A percentile compares a stretch with the other conserved stretches of the same genome.
Evolutionary conservation across 2,888 invertebrate species (phyloP).

Genomic region (Coleophora deauratella): DNA sequence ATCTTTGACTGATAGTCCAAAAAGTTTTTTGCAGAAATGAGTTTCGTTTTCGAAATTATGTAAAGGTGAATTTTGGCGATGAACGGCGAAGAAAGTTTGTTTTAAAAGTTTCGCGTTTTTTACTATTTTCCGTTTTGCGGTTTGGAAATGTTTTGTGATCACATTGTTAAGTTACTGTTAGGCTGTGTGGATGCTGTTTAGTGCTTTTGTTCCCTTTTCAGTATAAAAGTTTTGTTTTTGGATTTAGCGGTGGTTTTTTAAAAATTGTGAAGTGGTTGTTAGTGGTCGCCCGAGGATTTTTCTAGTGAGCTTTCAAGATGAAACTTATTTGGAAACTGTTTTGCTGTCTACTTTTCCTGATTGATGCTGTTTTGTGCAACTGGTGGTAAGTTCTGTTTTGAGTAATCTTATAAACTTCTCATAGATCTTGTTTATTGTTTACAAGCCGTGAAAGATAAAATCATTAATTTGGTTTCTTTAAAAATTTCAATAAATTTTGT

Average conservation of each 20-base stretch:
- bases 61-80: slow-evolving; percentile 28
- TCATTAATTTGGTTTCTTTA: too few species aligned
- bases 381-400: slow-evolving; percentile 70
- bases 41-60: slow-evolving; percentile 29
- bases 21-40: slow-evolving; percentile 17
- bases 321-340: slow-evolving; percentile 60
- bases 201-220: slow-evolving; percentile 38
- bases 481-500: background rate
- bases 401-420: background rate
- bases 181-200: slow-evolving; percentile 34
- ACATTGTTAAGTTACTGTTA: slow-evolving; percentile 42
- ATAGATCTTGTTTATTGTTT: background rate
- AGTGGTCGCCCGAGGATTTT: slow-evolving; percentile 32
- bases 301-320: slow-evolving; percentile 45
- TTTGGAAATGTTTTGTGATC: slow-evolving; percentile 41
- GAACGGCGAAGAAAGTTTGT: slow-evolving; percentile 36
- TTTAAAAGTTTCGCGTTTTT: slow-evolving; percentile 37
- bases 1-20: slow-evolving; percentile 13
- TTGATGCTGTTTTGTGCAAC: slow-evolving; percentile 52
- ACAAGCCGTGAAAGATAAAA: too few species aligned
- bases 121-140: slow-evolving; percentile 27
- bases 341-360: slow-evolving; percentile 44
- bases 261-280: slow-evolving; percentile 12
- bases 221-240: slow-evolving; percentile 20
- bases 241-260: slow-evolving; percentile 17